Evolutionary conservation across 2,113 vertebrate genomes (phyloP).

Genomic region (Chelonoidis abingdonii): DNA sequence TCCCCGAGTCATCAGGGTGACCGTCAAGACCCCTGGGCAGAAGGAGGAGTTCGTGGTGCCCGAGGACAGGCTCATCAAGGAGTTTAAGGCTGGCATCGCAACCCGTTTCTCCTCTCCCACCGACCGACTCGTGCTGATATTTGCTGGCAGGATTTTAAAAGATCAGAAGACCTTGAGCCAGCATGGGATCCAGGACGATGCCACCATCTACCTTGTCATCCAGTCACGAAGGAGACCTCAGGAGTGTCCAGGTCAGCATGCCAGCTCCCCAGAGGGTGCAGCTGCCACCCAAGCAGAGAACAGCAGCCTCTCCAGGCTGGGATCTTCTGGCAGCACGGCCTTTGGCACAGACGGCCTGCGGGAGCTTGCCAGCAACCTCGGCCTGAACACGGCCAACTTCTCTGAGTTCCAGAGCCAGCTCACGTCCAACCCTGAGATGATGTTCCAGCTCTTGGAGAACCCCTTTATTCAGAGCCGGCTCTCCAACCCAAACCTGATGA

Average conservation of each 20-base stretch:
- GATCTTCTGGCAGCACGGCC: conserved; percentile 15
- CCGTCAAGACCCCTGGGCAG: conserved; percentile 72
- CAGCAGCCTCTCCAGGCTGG: conserved; percentile 55
- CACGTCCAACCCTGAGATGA: conserved; percentile 56
- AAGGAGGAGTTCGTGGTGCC: conserved; percentile 73
- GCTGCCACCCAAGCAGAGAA: background rate
- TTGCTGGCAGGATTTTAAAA: conserved; percentile 72
- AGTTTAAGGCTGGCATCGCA: conserved; percentile 67
- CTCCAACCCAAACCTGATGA: conserved; percentile 87
- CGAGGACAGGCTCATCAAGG: conserved; percentile 60
- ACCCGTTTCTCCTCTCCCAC: conserved; percentile 69
- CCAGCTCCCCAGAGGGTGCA: background rate
- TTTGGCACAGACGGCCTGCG: conserved; percentile 60
- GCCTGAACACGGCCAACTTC: conserved; percentile 36
- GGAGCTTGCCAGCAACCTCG: conserved; percentile 49
- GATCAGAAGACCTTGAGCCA: conserved; percentile 67
- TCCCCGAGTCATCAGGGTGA: conserved; percentile 66
- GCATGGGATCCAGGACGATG: conserved; percentile 59
- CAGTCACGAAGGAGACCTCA: conserved; percentile 37
- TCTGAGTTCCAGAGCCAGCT: conserved; percentile 47
- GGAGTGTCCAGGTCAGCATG: background rate
- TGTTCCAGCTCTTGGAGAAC: conserved; percentile 87
- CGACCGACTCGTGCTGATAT: conserved; percentile 69
- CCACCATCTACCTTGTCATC: conserved; percentile 69
- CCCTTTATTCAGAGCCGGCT: conserved; percentile 92